Percentiles rank a stretch among this genome's conserved stretches.
Conservation (phyloP, 2,113 vertebrate genomes). For the Xenotilapia longispinis region DNA sequence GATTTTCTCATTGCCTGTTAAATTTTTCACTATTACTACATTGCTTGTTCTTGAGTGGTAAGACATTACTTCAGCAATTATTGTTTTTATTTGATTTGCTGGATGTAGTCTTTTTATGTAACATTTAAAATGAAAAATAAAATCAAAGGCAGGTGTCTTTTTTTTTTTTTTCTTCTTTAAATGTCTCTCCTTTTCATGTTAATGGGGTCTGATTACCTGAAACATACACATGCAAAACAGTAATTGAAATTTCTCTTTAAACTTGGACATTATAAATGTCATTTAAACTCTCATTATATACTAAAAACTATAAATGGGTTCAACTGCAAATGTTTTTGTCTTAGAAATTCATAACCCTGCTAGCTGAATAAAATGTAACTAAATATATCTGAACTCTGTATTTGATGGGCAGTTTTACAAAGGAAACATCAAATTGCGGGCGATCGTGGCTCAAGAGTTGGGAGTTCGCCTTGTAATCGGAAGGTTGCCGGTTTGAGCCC, state of each 20-base stretch:
- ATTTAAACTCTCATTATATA: neutral
- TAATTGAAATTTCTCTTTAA: neutral
- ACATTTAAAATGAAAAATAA: neutral
- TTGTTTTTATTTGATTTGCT: neutral
- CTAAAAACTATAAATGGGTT: neutral
- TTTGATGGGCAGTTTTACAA: neutral
- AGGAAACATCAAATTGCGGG: neutral
- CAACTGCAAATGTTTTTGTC: neutral
- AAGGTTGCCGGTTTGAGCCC: too few relatives aligned
- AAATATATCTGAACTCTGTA: neutral
- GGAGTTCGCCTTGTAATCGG: too few relatives aligned
- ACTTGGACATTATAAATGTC: neutral
- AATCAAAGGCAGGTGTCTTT: neutral
- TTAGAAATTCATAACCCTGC: neutral
- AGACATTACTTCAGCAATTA: neutral
- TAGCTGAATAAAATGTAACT: neutral
- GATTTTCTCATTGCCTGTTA: neutral
- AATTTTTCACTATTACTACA: rapidly evolving
- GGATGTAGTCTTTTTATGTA: neutral
- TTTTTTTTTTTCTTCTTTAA: neutral
- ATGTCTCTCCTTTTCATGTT: neutral
- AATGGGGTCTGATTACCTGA: neutral
- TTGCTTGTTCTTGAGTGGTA: neutral
- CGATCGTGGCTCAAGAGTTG: too few relatives aligned
- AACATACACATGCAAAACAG: neutral